These are phyloP conservation scores for Thermophis baileyi DNA, from an alignment of 2,113 vertebrate genomes.

Conservation along the genomic window DNA sequence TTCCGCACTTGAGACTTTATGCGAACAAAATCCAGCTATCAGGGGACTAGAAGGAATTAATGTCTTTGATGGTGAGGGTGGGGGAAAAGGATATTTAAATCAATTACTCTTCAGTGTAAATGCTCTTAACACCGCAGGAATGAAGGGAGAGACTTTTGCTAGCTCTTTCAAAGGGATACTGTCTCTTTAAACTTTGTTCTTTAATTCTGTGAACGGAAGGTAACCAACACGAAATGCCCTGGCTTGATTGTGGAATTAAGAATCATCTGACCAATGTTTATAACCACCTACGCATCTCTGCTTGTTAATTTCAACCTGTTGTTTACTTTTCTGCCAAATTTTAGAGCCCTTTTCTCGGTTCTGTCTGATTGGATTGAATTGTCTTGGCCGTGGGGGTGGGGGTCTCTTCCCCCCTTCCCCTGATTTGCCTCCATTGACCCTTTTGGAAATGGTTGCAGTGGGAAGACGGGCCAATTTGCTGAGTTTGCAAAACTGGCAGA, in stretches of 20 bases:
- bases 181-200: slow-evolving; percentile 81
- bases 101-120: not conserved
- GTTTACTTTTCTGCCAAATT: slow-evolving; percentile 44
- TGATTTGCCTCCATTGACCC: not conserved
- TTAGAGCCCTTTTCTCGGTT: not conserved
- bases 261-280: slow-evolving; percentile 40
- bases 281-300: slow-evolving; percentile 84
- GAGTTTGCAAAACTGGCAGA: slow-evolving; percentile 62
- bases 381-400: not conserved
- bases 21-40: slow-evolving; percentile 13
- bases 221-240: slow-evolving; percentile 56
- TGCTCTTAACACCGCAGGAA: slow-evolving; percentile 26
- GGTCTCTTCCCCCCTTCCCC: no score
- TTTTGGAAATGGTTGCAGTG: slow-evolving; percentile 20
- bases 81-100: not conserved
- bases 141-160: slow-evolving; percentile 38
- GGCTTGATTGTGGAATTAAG: slow-evolving; percentile 54
- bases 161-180: slow-evolving; percentile 76
- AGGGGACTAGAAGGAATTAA: slow-evolving; percentile 38
- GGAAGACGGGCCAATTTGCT: slow-evolving; percentile 67
- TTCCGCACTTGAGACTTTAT: slow-evolving; percentile 33
- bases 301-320: slow-evolving; percentile 54
- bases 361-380: not conserved
- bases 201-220: slow-evolving; percentile 65
- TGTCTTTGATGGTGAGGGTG: rapidly evolving